Evolutionary conservation across 1,140 invertebrate species (phyloP), one percentile per base, ranked within the genome.

Genomic region (Metaphire vulgaris): DNA sequence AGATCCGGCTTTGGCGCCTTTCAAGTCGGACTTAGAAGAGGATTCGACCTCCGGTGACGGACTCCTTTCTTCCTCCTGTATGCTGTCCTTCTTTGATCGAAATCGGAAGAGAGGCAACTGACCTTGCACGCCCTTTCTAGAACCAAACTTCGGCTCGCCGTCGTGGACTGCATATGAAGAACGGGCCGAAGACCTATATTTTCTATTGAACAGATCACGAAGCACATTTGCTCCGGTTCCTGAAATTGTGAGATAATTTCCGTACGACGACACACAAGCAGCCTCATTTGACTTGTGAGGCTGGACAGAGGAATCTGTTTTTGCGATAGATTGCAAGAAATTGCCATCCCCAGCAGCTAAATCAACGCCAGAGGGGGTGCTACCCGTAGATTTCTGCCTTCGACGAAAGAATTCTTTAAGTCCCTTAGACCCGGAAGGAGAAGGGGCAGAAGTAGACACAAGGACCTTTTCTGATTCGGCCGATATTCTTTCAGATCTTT

Each of bases 41-140:
- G 28, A 31, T 1, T 14, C 32, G 28, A 15, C 34, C 33, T 31
- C 41, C 0, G 72, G 72, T 16, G 72, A 73, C 26, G 72, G 72
- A 56, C 31, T 34, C n/a, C 33, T 33, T 21, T n/a, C n/a, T 33
- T 73, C 72, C 34, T 73, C 72, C 41, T 41, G 32, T 1, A 73
- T 73, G n/a, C 26, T 73, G 41, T 73, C 72, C 33, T 73, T 73
- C 41, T 73, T 73, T 33, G 72, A 73, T 73, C 72, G 33, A 28
- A 73, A 73, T 41, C 41, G 32, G 30, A 73, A 73, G 32, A 73
- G 41, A n/a, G 72, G 29, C 12, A 28, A 26, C 16, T 34, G 33
- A 26, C 72, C 41, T 28, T 73, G 72, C 15, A n/a, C 21, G 41
- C 32, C 21, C 41, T 73, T 73, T 6, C 72, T 0, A 56, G 21